Percentiles rank a stretch among this genome's conserved stretches.
These are phyloP conservation scores for Synergus japonicus DNA, from an alignment of 2,888 invertebrate genomes.

Conservation along the genomic window DNA sequence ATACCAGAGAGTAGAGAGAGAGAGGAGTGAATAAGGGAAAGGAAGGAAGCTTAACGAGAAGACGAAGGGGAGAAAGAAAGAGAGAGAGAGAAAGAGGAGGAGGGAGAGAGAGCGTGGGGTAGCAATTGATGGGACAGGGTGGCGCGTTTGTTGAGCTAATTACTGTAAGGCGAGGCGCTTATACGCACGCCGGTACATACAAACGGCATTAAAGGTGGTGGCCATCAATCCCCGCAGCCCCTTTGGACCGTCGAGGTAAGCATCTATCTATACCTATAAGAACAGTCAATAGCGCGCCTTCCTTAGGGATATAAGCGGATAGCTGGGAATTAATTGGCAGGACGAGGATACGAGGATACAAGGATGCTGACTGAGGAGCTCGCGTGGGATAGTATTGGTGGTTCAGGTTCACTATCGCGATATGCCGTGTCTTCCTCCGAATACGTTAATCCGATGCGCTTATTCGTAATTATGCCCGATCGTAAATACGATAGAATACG, in stretches of 20 bases:
- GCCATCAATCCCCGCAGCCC: conserved; percentile 72
- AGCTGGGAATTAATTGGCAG: conserved; percentile 62
- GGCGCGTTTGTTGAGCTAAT: conserved; percentile 78
- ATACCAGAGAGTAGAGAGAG: conserved; percentile 63
- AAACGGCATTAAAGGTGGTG: conserved; percentile 77
- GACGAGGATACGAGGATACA: conserved; percentile 49
- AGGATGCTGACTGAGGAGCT: conserved; percentile 40
- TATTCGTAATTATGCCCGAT: conserved; percentile 39
- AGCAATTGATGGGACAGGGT: conserved; percentile 77
- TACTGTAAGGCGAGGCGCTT: conserved; percentile 77
- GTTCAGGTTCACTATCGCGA: conserved; percentile 29
- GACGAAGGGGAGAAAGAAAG: conserved; percentile 50
- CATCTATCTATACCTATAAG: conserved; percentile 2
- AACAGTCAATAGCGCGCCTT: conserved; percentile 43
- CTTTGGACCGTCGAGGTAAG: conserved; percentile 60
- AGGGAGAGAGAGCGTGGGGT: conserved; percentile 69
- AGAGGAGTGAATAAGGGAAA: conserved; percentile 52
- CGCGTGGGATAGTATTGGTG: conserved; percentile 37
- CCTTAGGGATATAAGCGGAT: conserved; percentile 59
- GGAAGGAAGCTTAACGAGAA: conserved; percentile 40
- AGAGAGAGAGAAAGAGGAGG: conserved; percentile 49
- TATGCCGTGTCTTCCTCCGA: conserved; percentile 27
- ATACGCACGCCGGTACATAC: conserved; percentile 76
- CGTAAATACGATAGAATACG: conserved; percentile 37
- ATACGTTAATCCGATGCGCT: conserved; percentile 36